A percentile compares a stretch with the other conserved stretches of the same genome.
phyloP scores from a whole-genome alignment of 2,113 vertebrate species.

The Colius striatus region DNA sequence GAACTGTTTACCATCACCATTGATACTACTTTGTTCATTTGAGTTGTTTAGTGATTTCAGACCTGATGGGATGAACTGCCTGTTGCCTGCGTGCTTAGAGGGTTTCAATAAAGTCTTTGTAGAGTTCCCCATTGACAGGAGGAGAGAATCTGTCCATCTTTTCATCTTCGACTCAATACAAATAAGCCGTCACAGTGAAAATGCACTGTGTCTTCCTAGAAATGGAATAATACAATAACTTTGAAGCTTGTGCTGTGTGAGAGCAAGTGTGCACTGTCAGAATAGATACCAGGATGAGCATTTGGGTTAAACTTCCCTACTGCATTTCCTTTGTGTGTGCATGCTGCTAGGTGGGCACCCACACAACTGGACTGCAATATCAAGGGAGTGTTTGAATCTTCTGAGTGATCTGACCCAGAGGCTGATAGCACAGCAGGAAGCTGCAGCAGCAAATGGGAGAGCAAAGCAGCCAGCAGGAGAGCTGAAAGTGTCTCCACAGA shows the following conservation, averaged over 20 bases:
- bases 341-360: conserved; percentile 88
- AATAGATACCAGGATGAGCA: neutral
- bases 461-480: conserved; percentile 75
- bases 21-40: neutral
- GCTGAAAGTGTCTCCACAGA: conserved; percentile 62
- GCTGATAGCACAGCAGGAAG: conserved; percentile 88
- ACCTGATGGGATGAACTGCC: neutral
- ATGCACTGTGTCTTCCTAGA: neutral
- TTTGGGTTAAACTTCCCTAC: neutral
- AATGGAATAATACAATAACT: neutral
- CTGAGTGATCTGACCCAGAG: conserved; percentile 89
- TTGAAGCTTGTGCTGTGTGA: neutral
- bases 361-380: conserved; percentile 93
- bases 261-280: neutral
- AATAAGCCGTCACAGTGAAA: neutral
- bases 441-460: conserved; percentile 89
- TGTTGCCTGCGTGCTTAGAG: neutral
- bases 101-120: neutral
- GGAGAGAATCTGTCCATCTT: neutral
- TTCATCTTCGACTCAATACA: neutral
- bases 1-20: neutral
- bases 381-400: conserved; percentile 88
- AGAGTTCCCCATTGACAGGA: neutral
- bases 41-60: neutral
- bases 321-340: neutral